A percentile compares a stretch with the other conserved stretches of the same genome.
These are phyloP conservation scores for Enoplosus armatus DNA, from an alignment of 2,797 vertebrate genomes.

Conservation along the genomic window DNA sequence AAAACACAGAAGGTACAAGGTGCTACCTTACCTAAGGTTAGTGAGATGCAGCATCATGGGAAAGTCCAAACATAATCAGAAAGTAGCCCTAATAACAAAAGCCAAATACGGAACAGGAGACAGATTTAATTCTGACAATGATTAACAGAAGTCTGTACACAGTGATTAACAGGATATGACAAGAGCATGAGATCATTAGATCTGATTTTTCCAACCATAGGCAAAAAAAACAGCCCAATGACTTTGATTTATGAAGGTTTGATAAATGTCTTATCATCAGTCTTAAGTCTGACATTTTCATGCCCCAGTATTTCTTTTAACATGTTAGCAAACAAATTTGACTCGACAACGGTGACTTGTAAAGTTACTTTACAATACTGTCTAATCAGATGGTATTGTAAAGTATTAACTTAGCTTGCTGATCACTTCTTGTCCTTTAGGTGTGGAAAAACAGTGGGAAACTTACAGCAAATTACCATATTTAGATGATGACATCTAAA, in stretches of 20 bases:
- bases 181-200: conserved; percentile 20
- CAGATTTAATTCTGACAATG: conserved; percentile 39
- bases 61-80: conserved; percentile 30
- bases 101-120: conserved; percentile 25
- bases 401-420: too few relatives aligned
- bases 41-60: conserved; percentile 44
- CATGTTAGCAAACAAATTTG: background rate
- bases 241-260: conserved; percentile 28
- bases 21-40: conserved; percentile 18
- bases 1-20: conserved; percentile 9
- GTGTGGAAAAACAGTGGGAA: too few relatives aligned
- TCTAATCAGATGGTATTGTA: too few relatives aligned
- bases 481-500: background rate
- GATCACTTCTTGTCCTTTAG: too few relatives aligned
- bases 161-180: conserved; percentile 34
- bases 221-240: conserved; percentile 3
- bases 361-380: too few relatives aligned
- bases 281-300: too few relatives aligned
- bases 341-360: too few relatives aligned
- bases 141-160: conserved; percentile 21
- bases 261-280: conserved; percentile 9
- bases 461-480: background rate
- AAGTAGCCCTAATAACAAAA: conserved; percentile 21
- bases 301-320: too few relatives aligned
- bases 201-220: conserved; percentile 34